phyloP scores from a whole-genome alignment of 1,140 invertebrate genomes.

The Drosophila melanica region DNA sequence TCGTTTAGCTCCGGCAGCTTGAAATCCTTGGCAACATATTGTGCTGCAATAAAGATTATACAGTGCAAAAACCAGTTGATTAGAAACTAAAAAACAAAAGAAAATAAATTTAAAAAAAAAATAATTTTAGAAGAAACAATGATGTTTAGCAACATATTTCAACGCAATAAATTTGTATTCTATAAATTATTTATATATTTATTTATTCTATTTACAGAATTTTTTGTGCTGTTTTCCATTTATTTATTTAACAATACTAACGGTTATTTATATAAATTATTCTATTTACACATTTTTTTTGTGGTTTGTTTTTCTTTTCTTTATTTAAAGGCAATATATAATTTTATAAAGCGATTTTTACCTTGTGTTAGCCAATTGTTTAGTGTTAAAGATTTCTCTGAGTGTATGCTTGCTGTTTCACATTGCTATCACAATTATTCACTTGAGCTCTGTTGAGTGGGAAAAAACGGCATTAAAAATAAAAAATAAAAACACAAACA shows the following conservation, averaged over 20 bases:
- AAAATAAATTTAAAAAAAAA: no score
- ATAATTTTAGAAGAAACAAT: no score
- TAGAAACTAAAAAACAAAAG: no score
- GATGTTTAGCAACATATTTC: no score
- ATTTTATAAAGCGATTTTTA: slow-evolving; percentile 1
- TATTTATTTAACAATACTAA: neutral
- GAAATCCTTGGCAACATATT: slow-evolving; percentile 25
- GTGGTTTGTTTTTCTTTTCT: neutral
- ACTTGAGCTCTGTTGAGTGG: slow-evolving; percentile 55
- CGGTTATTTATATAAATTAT: neutral
- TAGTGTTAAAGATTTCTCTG: slow-evolving; percentile 14
- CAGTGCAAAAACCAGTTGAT: neutral
- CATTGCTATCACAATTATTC: slow-evolving; percentile 42
- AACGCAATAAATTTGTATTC: no score
- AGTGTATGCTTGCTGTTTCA: slow-evolving; percentile 9
- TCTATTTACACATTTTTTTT: neutral
- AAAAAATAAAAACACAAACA: slow-evolving; percentile 27
- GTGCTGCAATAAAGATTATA: slow-evolving; percentile 6
- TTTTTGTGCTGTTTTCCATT: neutral
- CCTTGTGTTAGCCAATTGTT: slow-evolving; percentile 21
- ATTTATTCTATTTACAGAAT: neutral
- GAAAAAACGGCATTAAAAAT: slow-evolving; percentile 29
- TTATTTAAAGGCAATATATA: neutral
- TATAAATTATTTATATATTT: neutral
- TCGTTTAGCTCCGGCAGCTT: slow-evolving; percentile 41